Base-by-base conservation (phyloP, 2,797 vertebrate genomes). In the Poecilia gillii region DNA sequence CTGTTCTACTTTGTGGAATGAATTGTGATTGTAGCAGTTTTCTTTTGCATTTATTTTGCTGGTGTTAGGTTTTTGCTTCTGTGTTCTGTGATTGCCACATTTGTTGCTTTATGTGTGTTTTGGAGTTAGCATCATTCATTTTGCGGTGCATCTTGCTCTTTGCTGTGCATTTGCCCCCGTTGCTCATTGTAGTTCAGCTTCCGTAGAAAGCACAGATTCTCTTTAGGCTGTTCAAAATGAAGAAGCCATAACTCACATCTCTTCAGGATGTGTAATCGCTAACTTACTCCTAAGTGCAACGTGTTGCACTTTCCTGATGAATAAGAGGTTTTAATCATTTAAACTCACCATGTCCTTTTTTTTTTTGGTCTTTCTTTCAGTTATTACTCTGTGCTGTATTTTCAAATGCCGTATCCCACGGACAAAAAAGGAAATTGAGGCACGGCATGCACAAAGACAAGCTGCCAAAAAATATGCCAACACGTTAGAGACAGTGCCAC, bases 381-480 rank as follows among this genome's bases (percentile, higher is more conserved):
- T 99, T n/a, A 99, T 99, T 89, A 99, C 97, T 0, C 91, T 99
- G 12, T 99, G 98, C 91, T 99, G 98, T 72, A 97, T 99, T 89
- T 99, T 99, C 95, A 99, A 99, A 91, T 99, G 98, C 81, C 98
- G 98, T 0, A 98, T 99, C 75, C 98, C 98, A 0, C 95, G 98
- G 46, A 99, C 98, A 3, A 97, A 95, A 91, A 99, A 99, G 89
- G 98, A 99, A 95, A 99, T 99, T 0, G 98, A 99, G 82, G 98
- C 98, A 0, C 95, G 98, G 0, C 95, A 97, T 0, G 95, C 94
- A 0, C 97, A 99, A 84, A 95, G 98, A 18, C 93, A 94, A 84
- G 98, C 98, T 0, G 98, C 98, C 83, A 99, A 99, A 89, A 96
- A 91, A n/a, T 99, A 99, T 0, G 98, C 98, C 0, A 96, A 99